Base-by-base conservation (phyloP, 2,113 vertebrate genomes). In the Phrynocephalus versicolor region DNA sequence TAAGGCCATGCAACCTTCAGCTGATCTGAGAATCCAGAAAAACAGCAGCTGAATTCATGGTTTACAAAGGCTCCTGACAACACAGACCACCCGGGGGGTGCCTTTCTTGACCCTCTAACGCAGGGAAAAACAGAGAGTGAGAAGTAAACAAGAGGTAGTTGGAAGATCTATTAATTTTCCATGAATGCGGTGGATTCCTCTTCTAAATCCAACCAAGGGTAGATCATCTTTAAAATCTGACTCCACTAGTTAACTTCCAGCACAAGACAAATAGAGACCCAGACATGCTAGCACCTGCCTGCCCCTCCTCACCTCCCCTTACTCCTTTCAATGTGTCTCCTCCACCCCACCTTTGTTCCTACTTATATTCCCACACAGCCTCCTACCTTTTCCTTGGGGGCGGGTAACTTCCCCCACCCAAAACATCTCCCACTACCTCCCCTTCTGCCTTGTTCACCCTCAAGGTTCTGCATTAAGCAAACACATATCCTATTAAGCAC, bases 201-300 rank as follows among this genome's bases (percentile, higher is more conserved):
- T 58, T 1, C 37, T 18, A 45, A 51, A 51, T 18, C 14, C 23
- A 25, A 82, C 71, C 2, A 37, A 15, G 35, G 72, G 12, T 30
- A 8, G 14, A 55, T 30, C 41, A 77, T 16, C 19, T n/a, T 79
- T 33, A 60, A 10, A 8, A 33, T 62, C 33, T 18, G 23, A 45
- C 30, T 72, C 51, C 33, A 25, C 27, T 78, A 19, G 27, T 64
- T 35, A 85, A 33, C 51, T 64, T 79, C 25, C 67, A 27, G 69
- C 76, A 64, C 27, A 74, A 45, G 16, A 25, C 33, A 30, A 25
- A 58, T 3, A 7, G 35, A 67, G 25, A 13, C 51, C 37, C 39
- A 83, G 30, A n/a, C 82, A 39, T 55, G 74, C 57, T 30, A 64
- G n/a, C 57, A 72, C 35, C 39, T 80, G 84, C 39, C 69, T 64